phyloP scores from a whole-genome alignment of 2,113 vertebrate species.

The Numenius arquata region DNA sequence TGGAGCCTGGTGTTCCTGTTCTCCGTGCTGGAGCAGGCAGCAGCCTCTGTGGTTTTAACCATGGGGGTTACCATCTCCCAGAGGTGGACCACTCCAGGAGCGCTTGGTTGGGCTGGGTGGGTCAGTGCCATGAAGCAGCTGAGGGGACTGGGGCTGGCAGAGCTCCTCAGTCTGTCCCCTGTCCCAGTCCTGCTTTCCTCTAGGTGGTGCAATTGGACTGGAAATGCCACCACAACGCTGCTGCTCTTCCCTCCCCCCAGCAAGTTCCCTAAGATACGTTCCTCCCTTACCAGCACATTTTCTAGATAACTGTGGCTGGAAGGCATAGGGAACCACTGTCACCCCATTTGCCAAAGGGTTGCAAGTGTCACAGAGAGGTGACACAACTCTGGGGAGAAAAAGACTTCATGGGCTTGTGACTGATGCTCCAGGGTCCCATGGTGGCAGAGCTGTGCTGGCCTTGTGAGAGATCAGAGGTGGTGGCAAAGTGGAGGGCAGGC shows the following conservation, averaged over 20 bases:
- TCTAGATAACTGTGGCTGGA: neutral
- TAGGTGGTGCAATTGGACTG: constrained; percentile 35
- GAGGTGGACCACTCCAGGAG: accelerated
- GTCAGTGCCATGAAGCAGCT: accelerated
- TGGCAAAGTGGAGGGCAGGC: neutral
- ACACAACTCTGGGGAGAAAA: neutral
- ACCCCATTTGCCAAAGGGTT: neutral
- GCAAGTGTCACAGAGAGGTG: neutral
- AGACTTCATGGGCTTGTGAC: neutral
- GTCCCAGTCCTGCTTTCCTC: neutral
- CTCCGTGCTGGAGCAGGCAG: accelerated
- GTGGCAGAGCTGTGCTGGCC: neutral
- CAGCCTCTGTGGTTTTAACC: neutral
- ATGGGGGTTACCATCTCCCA: neutral
- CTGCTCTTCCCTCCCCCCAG: accelerated
- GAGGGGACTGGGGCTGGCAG: accelerated
- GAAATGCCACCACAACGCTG: neutral
- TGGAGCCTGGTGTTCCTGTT: accelerated
- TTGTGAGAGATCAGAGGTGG: too few relatives aligned
- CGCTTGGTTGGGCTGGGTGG: neutral
- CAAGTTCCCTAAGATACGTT: accelerated
- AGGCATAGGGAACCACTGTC: neutral
- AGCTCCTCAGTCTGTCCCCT: neutral
- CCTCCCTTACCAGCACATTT: neutral
- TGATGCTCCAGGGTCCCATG: neutral